A percentile compares a stretch with the other conserved stretches of the same genome.
phyloP scores from a whole-genome alignment of 30 jellyfish, hydroid and myxozoan genomes.

The Aurelia sp. region DNA sequence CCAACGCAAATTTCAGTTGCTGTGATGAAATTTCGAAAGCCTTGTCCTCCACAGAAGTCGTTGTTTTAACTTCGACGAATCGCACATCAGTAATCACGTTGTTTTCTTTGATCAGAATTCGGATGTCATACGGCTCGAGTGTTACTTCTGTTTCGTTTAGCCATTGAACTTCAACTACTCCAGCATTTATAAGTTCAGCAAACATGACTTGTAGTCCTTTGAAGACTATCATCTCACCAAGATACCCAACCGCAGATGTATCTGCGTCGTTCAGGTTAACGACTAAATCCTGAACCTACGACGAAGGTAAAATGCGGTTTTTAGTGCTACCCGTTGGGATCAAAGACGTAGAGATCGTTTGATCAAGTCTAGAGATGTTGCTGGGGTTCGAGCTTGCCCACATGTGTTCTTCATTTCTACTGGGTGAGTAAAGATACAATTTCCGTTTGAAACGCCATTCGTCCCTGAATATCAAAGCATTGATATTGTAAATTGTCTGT shows the following conservation, averaged over 20 bases:
- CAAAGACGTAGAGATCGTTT: too few species aligned
- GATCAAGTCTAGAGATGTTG: too few species aligned
- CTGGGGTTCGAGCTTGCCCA: too few species aligned
- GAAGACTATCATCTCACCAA: constrained; percentile 77
- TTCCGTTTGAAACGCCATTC: too few species aligned
- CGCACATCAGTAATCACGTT: not conserved
- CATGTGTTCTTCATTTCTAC: too few species aligned
- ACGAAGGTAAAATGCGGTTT: too few species aligned
- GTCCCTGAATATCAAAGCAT: too few species aligned
- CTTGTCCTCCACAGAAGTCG: constrained; percentile 39
- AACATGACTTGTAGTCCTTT: not conserved
- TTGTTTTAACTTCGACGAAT: constrained; percentile 84
- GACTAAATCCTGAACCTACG: not conserved
- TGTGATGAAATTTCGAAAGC: constrained; percentile 80
- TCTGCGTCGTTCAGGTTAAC: constrained; percentile 18
- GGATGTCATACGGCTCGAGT: constrained; percentile 72
- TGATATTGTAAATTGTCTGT: too few species aligned
- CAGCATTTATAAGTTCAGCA: constrained; percentile 4
- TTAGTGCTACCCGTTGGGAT: too few species aligned
- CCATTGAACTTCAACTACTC: constrained; percentile 45
- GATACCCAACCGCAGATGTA: constrained; percentile 35
- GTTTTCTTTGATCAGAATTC: not conserved
- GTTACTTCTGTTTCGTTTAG: constrained; percentile 62
- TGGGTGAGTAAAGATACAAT: too few species aligned
- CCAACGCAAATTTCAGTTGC: constrained; percentile 68